Evolutionary conservation across 2,797 vertebrate species (phyloP), one percentile per base, ranked within the genome.

Genomic region (Enteromius anoplus): DNA sequence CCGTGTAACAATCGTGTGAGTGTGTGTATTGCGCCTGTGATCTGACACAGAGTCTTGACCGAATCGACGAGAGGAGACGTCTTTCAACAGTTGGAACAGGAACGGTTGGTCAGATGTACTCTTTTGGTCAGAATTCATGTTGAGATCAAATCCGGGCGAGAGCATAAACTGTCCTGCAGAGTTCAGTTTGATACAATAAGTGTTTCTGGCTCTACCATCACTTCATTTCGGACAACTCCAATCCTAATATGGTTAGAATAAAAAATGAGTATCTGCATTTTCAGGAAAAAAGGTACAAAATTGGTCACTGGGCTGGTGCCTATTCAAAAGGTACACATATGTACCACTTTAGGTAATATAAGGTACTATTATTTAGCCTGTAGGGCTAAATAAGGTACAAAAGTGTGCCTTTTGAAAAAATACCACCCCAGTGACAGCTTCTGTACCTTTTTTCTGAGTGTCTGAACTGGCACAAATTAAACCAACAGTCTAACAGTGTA

Each of bases 111-210:
- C 14, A 17, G 80, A 81, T 64, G 34, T 17, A 60, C 26, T 32
- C 23, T 72, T 49, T 58, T 62, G 12, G 53, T 60, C 53, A 34
- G 21, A 72, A 37, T 37, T 72, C 29, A 64, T 1, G 7, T 34
- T 0, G 51, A n/a, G 78, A 71, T 29, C 4, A 40, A 32, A 65
- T 75, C 45, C 9, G 65, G 70, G 45, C 21, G 70, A 0, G 29
- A 73, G 53, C 10, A 2, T 73, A 51, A 81, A 73, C 70, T 75
- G 17, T 65, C 58, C 80, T n/a, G 80, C 58, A 51, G 53, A 81
- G 68, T 72, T 72, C 0, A 1, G 53, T 6, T 15, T 72, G 21
- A 72, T 72, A 9, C 1, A 9, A 62, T 62, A 34, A 47, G 37
- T n/a, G 17, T 60, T 11, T 45, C 42, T 23, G 34, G 32, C n/a